Percentiles rank a stretch among this genome's conserved stretches.
Conservation (phyloP, 2,797 vertebrate species). For the Cyprinella venusta region DNA sequence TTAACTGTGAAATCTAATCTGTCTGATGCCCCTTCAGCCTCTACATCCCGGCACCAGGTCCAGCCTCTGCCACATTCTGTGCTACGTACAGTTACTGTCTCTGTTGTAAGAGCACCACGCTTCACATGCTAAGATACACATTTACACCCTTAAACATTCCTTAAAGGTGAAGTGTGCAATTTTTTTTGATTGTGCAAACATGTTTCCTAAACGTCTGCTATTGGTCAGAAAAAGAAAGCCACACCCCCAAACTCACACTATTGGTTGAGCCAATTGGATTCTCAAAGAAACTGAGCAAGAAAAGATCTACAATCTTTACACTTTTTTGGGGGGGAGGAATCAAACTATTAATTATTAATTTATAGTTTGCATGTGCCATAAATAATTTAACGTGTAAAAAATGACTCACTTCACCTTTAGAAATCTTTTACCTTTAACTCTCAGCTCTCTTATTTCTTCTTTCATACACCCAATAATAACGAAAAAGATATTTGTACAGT, state of each 20-base stretch:
- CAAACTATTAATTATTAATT: background rate
- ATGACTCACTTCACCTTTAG: constrained; percentile 23
- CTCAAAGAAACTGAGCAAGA: background rate
- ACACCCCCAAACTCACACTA: background rate
- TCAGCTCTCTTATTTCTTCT: background rate
- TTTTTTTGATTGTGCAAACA: background rate
- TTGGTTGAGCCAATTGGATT: background rate
- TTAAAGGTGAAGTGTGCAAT: constrained; percentile 22
- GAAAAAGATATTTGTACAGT: constrained; percentile 67
- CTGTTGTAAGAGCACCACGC: constrained; percentile 63
- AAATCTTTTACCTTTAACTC: background rate
- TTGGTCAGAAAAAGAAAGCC: background rate
- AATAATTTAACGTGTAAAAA: background rate
- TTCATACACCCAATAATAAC: constrained; percentile 50
- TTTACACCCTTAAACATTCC: background rate
- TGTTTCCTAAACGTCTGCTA: background rate
- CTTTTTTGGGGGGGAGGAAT: background rate
- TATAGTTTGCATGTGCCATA: background rate
- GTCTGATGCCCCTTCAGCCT: constrained; percentile 22
- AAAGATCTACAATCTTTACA: background rate
- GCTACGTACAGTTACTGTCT: constrained; percentile 69
- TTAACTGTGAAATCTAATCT: constrained; percentile 24
- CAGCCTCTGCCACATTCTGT: constrained; percentile 58
- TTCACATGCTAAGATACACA: constrained; percentile 50
- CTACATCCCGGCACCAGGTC: constrained; percentile 46